A percentile compares a stretch with the other conserved stretches of the same genome.
These are phyloP conservation scores for Craterocephalus amniculus DNA, from an alignment of 2,797 vertebrate species.

Conservation along the genomic window DNA sequence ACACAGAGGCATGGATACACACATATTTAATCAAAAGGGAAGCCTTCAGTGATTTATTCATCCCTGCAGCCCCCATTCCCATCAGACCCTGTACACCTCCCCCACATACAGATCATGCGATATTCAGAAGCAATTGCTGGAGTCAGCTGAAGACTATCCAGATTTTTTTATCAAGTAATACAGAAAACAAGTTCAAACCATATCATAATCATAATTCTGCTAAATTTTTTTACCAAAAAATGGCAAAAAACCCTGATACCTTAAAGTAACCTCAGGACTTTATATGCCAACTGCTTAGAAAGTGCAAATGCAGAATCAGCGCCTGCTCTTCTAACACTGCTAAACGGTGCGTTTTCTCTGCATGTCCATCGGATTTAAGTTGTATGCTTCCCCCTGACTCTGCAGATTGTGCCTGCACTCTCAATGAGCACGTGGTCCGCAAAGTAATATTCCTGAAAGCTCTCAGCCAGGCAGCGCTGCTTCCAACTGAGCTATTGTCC, in stretches of 20 bases:
- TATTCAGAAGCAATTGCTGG: slow-evolving; percentile 18
- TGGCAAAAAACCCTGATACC: not conserved
- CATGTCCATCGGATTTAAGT: slow-evolving; percentile 38
- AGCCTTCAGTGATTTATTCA: slow-evolving; percentile 72
- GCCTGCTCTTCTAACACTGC: slow-evolving; percentile 14
- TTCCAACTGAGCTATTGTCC: slow-evolving; percentile 79
- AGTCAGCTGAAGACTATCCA: slow-evolving; percentile 21
- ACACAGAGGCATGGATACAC: slow-evolving; percentile 17
- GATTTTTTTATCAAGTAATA: not conserved
- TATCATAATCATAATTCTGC: not conserved
- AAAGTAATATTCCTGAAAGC: slow-evolving; percentile 81
- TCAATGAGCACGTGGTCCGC: slow-evolving; percentile 57
- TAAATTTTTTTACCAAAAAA: not conserved
- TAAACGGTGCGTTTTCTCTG: slow-evolving; percentile 32
- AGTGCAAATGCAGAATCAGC: slow-evolving; percentile 31
- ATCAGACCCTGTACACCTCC: slow-evolving; percentile 46
- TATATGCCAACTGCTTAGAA: slow-evolving; percentile 15
- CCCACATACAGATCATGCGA: slow-evolving; percentile 43
- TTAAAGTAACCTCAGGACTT: not conserved
- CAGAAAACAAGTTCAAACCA: not conserved
- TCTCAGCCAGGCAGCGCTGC: slow-evolving; percentile 53
- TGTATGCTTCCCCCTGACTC: slow-evolving; percentile 66
- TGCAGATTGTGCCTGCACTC: slow-evolving; percentile 63
- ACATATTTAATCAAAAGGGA: slow-evolving; percentile 58
- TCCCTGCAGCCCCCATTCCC: slow-evolving; percentile 40